A percentile compares a stretch with the other conserved stretches of the same genome.
Evolutionary conservation across 2,113 vertebrate species (phyloP).

Genomic region (Glaucidium brasilianum): DNA sequence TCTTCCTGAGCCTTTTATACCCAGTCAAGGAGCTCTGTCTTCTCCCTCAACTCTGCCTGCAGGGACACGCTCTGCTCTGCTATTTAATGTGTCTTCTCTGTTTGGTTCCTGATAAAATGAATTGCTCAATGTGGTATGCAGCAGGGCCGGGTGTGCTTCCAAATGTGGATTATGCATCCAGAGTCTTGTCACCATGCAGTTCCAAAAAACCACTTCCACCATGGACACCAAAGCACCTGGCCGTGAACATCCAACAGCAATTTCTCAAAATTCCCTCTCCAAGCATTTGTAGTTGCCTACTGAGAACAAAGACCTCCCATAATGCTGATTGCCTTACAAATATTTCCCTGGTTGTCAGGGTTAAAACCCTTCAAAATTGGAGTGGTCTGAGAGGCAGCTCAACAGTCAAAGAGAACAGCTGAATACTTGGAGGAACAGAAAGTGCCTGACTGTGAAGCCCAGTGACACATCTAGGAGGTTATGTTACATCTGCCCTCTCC

Average conservation of each 20-base stretch:
- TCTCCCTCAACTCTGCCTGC: neutral
- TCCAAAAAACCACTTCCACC: neutral
- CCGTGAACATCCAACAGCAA: fast-evolving
- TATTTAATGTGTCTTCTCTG: neutral
- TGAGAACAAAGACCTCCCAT: neutral
- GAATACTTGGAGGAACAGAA: neutral
- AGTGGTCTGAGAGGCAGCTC: neutral
- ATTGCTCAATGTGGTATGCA: neutral
- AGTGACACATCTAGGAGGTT: neutral
- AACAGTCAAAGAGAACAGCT: neutral
- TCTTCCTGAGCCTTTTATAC: neutral
- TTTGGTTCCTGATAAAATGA: neutral
- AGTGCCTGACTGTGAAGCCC: neutral
- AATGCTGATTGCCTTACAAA: too few relatives aligned
- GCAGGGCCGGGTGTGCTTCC: neutral
- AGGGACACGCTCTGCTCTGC: neutral
- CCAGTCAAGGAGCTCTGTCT: neutral
- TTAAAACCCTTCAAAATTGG: neutral
- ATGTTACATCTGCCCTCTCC: fast-evolving
- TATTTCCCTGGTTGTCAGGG: neutral
- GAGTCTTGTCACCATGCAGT: fast-evolving
- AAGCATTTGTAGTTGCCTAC: neutral
- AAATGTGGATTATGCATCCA: fast-evolving
- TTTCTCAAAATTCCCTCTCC: neutral
- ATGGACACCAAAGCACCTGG: neutral